Percentiles rank a stretch among this genome's conserved stretches.
These are phyloP conservation scores for Melanostoma mellinum DNA, from an alignment of 2,888 invertebrate species.

Conservation along the genomic window DNA sequence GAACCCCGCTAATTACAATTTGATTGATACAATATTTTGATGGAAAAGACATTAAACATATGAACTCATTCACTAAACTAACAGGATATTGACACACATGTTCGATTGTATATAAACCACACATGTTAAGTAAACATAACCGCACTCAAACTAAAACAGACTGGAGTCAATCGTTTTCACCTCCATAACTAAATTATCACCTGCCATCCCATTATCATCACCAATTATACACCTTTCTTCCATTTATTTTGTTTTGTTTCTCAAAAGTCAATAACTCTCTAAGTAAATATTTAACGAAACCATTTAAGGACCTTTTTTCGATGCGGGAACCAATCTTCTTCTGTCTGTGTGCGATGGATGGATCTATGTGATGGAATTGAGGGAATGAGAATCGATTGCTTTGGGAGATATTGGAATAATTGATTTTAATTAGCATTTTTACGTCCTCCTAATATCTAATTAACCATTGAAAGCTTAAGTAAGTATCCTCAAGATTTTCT, in stretches of 20 bases:
- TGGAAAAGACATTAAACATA: no score
- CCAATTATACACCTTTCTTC: not conserved
- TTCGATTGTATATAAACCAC: no score
- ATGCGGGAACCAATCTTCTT: not conserved
- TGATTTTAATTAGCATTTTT: slow-evolving; percentile 71
- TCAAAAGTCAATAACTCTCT: slow-evolving; percentile 35
- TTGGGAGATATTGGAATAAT: slow-evolving; percentile 62
- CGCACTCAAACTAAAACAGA: no score
- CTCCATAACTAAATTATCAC: not conserved
- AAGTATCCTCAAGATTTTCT: slow-evolving; percentile 18
- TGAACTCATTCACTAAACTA: no score
- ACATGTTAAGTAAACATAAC: no score
- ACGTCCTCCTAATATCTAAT: slow-evolving; percentile 45
- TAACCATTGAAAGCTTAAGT: slow-evolving; percentile 53
- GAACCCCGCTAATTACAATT: no score
- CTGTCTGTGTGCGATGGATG: not conserved
- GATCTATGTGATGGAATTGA: not conserved
- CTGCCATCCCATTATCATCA: not conserved
- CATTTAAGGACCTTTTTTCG: slow-evolving; percentile 9
- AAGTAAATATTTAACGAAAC: slow-evolving; percentile 49
- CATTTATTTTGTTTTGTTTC: slow-evolving; percentile 26
- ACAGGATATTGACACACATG: no score
- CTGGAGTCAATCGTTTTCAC: no score
- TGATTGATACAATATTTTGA: no score
- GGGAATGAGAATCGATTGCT: slow-evolving; percentile 37